These are phyloP conservation scores for Acanthosoma haemorrhoidale DNA, from an alignment of 2,888 invertebrate species.

Conservation along the genomic window DNA sequence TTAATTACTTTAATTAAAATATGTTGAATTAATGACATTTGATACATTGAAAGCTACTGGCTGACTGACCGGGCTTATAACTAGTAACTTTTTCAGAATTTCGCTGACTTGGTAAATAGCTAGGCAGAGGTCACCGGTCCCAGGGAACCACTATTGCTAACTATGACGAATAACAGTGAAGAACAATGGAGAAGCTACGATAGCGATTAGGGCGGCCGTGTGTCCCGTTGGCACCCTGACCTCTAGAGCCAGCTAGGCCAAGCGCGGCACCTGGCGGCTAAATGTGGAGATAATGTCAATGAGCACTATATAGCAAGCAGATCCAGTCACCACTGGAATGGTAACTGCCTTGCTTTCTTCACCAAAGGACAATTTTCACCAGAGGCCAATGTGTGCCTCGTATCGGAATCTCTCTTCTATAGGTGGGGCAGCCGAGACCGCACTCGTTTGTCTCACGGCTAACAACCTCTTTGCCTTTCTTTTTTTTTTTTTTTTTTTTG, in stretches of 20 bases:
- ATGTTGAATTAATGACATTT: too few relatives aligned
- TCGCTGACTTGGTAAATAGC: too few relatives aligned
- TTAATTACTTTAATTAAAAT: too few relatives aligned
- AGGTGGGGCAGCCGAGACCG: background rate
- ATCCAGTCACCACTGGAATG: background rate
- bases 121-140: too few relatives aligned
- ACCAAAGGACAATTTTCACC: slow-evolving; percentile 2
- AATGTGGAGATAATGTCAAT: background rate
- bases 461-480: background rate
- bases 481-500: background rate
- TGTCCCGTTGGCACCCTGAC: background rate
- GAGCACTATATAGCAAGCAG: background rate
- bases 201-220: background rate
- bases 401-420: background rate
- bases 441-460: too few relatives aligned
- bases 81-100: too few relatives aligned
- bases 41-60: too few relatives aligned
- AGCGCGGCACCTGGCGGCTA: background rate
- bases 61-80: too few relatives aligned
- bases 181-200: too few relatives aligned
- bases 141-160: too few relatives aligned
- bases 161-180: too few relatives aligned
- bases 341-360: slow-evolving; percentile 1
- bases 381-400: background rate
- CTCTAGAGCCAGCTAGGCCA: background rate